A percentile compares a stretch with the other conserved stretches of the same genome.
phyloP scores from a whole-genome alignment of 2,113 vertebrate genomes.

The Trachemys scripta region DNA sequence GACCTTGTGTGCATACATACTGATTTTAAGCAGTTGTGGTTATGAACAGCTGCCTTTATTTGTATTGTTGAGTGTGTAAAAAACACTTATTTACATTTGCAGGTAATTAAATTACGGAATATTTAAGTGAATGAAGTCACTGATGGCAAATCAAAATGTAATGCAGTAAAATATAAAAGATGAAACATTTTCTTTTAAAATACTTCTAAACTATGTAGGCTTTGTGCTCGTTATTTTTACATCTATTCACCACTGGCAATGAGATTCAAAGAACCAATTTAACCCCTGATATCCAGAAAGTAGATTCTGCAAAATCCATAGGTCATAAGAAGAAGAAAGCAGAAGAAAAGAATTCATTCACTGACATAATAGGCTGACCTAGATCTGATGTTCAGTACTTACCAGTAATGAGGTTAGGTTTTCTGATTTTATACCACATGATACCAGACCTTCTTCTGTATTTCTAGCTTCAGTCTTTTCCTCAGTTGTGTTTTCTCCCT shows the following conservation, averaged over 20 bases:
- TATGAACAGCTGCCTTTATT: background rate
- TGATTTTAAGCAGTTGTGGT: background rate
- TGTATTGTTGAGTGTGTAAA: background rate
- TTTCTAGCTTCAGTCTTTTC: background rate
- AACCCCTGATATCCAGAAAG: background rate
- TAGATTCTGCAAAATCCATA: background rate
- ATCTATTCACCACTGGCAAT: fast-evolving
- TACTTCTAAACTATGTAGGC: background rate
- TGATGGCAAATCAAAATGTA: background rate
- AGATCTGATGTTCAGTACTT: constrained; percentile 18
- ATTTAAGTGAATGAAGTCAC: background rate
- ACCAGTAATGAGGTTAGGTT: background rate
- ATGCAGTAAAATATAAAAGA: background rate
- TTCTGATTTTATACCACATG: background rate
- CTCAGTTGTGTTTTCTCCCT: background rate
- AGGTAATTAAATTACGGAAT: background rate
- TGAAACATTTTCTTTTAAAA: background rate
- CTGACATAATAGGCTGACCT: background rate
- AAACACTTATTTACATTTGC: background rate
- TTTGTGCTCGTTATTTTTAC: background rate
- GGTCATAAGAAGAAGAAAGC: background rate
- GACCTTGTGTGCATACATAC: fast-evolving
- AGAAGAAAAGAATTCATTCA: background rate
- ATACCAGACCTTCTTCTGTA: background rate
- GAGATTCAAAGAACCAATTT: background rate